Evolutionary conservation across 2,888 invertebrate genomes (phyloP).

Genomic region (Spisula solida): DNA sequence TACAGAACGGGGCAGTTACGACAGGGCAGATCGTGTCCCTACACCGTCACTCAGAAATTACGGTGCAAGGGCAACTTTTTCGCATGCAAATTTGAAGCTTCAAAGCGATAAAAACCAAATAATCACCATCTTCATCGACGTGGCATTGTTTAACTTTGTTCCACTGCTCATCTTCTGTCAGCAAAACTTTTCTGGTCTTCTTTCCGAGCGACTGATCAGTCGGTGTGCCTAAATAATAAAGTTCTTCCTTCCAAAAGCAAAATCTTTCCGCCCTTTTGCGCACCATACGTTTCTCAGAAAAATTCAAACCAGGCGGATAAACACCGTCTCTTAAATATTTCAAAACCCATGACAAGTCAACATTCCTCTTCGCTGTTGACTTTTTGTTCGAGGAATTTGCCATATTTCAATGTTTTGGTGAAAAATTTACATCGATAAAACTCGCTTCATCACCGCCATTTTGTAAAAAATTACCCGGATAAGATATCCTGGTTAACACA

Average conservation of each 20-base stretch:
- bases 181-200: slow-evolving; percentile 61
- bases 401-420: slow-evolving; percentile 53
- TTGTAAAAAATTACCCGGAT: slow-evolving; percentile 64
- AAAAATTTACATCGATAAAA: slow-evolving; percentile 59
- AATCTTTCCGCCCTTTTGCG: slow-evolving; percentile 73
- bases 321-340: slow-evolving; percentile 65
- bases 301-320: slow-evolving; percentile 66
- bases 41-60: not conserved
- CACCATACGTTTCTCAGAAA: slow-evolving; percentile 70
- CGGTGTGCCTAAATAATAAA: slow-evolving; percentile 67
- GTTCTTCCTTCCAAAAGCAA: slow-evolving; percentile 65
- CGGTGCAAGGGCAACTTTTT: slow-evolving; percentile 47
- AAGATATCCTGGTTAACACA: slow-evolving; percentile 55
- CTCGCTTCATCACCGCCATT: slow-evolving; percentile 70
- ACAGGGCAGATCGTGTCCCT: not conserved
- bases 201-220: slow-evolving; percentile 64
- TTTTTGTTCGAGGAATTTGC: slow-evolving; percentile 40
- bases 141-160: slow-evolving; percentile 56
- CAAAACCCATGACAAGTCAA: slow-evolving; percentile 66
- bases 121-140: slow-evolving; percentile 61
- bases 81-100: not conserved
- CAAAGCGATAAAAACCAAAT: not conserved
- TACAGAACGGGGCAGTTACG: not conserved
- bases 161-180: slow-evolving; percentile 61
- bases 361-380: slow-evolving; percentile 52